Percentiles rank a stretch among this genome's conserved stretches.
These are phyloP conservation scores for Bryconaethiops microstoma DNA, from an alignment of 2,797 vertebrate species.

Conservation along the genomic window DNA sequence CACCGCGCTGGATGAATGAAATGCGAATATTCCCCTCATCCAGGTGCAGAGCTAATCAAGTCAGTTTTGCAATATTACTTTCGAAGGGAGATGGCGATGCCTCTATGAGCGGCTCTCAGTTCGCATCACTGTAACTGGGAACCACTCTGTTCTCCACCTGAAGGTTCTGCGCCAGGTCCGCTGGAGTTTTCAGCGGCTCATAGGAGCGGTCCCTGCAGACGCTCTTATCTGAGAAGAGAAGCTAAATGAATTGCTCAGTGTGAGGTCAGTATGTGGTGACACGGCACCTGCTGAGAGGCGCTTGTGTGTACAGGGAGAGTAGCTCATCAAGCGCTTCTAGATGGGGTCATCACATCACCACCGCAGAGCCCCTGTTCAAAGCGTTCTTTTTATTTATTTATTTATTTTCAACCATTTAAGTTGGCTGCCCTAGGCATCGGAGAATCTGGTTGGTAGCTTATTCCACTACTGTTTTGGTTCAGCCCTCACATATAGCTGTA, in stretches of 20 bases:
- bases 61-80: slow-evolving; percentile 39
- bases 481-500: slow-evolving; percentile 22
- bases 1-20: slow-evolving; percentile 43
- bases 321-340: slow-evolving; percentile 42
- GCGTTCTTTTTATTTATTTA: slow-evolving; percentile 22
- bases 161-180: slow-evolving; percentile 24
- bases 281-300: slow-evolving; percentile 18
- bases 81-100: slow-evolving; percentile 5
- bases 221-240: slow-evolving; percentile 39
- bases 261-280: slow-evolving; percentile 47
- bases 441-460: slow-evolving; percentile 1
- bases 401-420: slow-evolving; percentile 2
- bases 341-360: slow-evolving; percentile 45
- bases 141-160: slow-evolving; percentile 8
- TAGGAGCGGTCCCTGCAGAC: slow-evolving; percentile 35
- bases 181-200: slow-evolving; percentile 16
- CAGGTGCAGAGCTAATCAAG: slow-evolving; percentile 46
- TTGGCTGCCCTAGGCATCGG: slow-evolving; percentile 25
- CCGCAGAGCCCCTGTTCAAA: slow-evolving; percentile 25
- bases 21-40: slow-evolving; percentile 49
- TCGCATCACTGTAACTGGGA: background rate
- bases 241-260: slow-evolving; percentile 48
- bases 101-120: slow-evolving; percentile 27
- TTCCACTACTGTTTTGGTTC: slow-evolving; percentile 18
- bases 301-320: slow-evolving; percentile 48